A percentile compares a stretch with the other conserved stretches of the same genome.
Evolutionary conservation across 1,140 invertebrate species (phyloP).

Genomic region (Musca domestica): DNA sequence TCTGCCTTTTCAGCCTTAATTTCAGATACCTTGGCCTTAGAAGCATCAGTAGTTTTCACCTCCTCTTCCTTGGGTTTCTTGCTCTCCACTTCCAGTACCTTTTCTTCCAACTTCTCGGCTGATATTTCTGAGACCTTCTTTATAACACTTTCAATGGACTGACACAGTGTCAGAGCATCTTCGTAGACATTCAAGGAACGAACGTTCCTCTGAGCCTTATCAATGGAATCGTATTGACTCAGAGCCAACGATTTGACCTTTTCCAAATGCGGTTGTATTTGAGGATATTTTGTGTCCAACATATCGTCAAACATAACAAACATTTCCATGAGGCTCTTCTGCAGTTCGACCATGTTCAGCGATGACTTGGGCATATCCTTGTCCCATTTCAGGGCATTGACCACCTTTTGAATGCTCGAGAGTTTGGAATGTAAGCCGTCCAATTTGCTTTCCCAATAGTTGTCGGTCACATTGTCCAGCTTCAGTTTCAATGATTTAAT

Average conservation of each 20-base stretch:
- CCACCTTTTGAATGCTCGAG: not conserved
- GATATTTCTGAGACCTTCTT: not conserved
- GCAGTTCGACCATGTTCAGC: slow-evolving; percentile 7
- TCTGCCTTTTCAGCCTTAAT: not conserved
- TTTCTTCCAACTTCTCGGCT: slow-evolving; percentile 28
- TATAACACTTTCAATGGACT: not conserved
- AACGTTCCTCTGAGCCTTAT: not conserved
- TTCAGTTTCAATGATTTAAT: not conserved
- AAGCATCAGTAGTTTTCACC: not conserved
- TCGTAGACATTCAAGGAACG: not conserved
- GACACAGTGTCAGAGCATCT: slow-evolving; percentile 3
- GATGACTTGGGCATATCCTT: slow-evolving; percentile 22
- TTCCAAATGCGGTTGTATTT: not conserved
- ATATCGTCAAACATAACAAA: slow-evolving; percentile 20
- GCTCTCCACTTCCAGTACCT: slow-evolving; percentile 26
- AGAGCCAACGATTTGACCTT: not conserved
- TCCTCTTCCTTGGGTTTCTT: slow-evolving; percentile 23
- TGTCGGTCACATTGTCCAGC: not conserved
- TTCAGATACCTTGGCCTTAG: not conserved
- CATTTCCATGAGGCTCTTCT: slow-evolving; percentile 23
- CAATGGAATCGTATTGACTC: slow-evolving; percentile 16
- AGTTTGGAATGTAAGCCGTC: not conserved
- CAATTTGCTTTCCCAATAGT: not conserved
- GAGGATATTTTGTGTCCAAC: not conserved
- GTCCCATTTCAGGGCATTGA: not conserved